phyloP scores from a whole-genome alignment of 2,797 vertebrate genomes.

The Falco biarmicus region DNA sequence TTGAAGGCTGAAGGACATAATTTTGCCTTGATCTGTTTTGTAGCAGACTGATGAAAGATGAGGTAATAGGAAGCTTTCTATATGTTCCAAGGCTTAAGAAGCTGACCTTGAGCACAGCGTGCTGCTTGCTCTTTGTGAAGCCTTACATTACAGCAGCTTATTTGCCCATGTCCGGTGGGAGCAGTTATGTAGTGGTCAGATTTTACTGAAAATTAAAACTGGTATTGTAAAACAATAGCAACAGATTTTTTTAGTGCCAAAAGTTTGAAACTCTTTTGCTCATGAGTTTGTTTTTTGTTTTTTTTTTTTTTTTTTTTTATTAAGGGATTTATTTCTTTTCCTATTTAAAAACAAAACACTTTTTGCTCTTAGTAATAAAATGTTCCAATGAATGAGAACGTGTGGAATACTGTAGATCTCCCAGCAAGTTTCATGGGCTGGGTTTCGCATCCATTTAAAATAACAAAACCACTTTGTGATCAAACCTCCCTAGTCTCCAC shows the following conservation, averaged over 20 bases:
- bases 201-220: background rate
- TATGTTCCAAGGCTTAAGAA: background rate
- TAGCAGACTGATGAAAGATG: background rate
- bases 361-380: background rate
- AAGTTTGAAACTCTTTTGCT: background rate
- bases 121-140: background rate
- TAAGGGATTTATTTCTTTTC: background rate
- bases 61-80: background rate
- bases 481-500: background rate
- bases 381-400: background rate
- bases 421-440: background rate
- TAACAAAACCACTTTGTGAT: background rate
- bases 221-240: background rate
- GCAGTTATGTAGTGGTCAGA: background rate
- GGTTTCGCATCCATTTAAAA: background rate
- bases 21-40: background rate
- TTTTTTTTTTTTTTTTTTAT: background rate
- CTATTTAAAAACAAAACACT: background rate
- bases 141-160: background rate
- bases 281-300: background rate
- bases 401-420: background rate
- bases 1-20: background rate
- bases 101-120: accelerated
- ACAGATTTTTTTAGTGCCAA: background rate
- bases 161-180: background rate